phyloP scores from a whole-genome alignment of 2,113 vertebrate genomes.

The Tyto alba region DNA sequence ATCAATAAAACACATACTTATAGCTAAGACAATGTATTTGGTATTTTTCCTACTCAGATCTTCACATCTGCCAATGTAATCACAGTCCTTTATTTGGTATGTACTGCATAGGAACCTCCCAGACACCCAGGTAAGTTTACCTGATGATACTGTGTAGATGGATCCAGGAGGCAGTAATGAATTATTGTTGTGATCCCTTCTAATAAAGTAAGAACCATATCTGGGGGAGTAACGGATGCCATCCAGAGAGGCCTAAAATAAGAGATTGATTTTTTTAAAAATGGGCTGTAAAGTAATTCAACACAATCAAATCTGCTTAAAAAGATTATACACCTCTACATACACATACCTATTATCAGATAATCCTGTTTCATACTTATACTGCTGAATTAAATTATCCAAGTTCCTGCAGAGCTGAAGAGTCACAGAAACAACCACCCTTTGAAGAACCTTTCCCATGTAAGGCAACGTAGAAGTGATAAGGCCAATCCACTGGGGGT shows the following conservation, averaged over 20 bases:
- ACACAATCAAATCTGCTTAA: not conserved
- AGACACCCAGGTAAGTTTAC: conserved; percentile 66
- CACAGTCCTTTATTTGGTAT: not conserved
- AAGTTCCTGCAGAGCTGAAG: conserved; percentile 96
- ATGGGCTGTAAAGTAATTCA: not conserved
- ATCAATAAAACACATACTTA: not conserved
- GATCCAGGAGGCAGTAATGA: conserved; percentile 96
- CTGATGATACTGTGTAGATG: conserved; percentile 94
- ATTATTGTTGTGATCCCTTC: conserved; percentile 98
- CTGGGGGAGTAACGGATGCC: conserved; percentile 92
- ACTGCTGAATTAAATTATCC: conserved; percentile 95
- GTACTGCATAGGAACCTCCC: not conserved
- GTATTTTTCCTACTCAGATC: not conserved
- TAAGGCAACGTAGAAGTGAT: conserved; percentile 96
- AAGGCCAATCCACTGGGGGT: conserved; percentile 97
- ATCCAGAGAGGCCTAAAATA: conserved; percentile 90
- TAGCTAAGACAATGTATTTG: not conserved
- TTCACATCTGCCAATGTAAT: not conserved
- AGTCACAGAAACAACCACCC: conserved; percentile 94
- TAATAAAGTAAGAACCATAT: conserved; percentile 92
- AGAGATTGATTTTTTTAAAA: not conserved
- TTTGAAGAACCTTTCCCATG: conserved; percentile 92
- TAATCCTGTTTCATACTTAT: conserved; percentile 90
- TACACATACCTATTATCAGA: conserved; percentile 81
- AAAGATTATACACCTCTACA: not conserved